Conservation (phyloP, 2,888 invertebrate genomes). For the Gymnocheta viridis region DNA sequence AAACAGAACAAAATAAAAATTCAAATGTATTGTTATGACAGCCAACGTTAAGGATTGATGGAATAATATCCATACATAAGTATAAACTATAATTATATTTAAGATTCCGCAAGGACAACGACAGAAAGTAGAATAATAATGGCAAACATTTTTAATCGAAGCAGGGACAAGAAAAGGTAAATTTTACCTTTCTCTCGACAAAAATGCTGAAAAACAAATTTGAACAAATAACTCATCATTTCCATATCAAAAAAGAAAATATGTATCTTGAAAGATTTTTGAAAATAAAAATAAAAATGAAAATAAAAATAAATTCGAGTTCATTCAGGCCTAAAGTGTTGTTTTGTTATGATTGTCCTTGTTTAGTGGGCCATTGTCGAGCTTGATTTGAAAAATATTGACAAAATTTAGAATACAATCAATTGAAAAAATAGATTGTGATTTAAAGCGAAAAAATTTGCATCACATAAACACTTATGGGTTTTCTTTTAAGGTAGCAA, state of each 20-base stretch:
- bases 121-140: conserved; percentile 23
- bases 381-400: conserved; percentile 68
- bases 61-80: conserved; percentile 8
- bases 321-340: conserved; percentile 69
- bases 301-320: conserved; percentile 41
- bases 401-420: conserved; percentile 47
- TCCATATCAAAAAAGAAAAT: conserved; percentile 53
- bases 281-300: not conserved
- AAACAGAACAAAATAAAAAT: not conserved
- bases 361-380: conserved; percentile 59
- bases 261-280: conserved; percentile 13
- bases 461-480: conserved; percentile 20
- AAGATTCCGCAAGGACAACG: conserved; percentile 52
- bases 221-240: conserved; percentile 53
- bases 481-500: conserved; percentile 38
- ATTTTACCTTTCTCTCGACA: not conserved
- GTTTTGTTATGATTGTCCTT: conserved; percentile 63
- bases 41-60: conserved; percentile 20
- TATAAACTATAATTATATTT: conserved; percentile 61
- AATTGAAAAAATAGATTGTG: conserved; percentile 38
- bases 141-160: conserved; percentile 3
- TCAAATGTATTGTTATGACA: conserved; percentile 65
- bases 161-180: conserved; percentile 45
- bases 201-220: conserved; percentile 18
- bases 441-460: conserved; percentile 47